Evolutionary conservation across 2,888 invertebrate species (phyloP).

Genomic region (Barypeithes pellucidus): DNA sequence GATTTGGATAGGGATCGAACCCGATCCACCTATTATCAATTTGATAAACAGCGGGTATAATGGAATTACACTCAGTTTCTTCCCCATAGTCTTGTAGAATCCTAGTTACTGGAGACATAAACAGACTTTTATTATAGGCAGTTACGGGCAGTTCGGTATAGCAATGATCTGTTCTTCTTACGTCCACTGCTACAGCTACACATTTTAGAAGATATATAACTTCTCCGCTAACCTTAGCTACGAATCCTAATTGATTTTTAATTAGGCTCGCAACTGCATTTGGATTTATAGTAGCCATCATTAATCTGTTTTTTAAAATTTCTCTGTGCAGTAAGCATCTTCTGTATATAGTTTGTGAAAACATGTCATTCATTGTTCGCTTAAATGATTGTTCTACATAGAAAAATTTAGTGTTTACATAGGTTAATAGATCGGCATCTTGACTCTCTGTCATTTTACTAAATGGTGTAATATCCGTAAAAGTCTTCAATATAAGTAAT

Average conservation of each 20-base stretch:
- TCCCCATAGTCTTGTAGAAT: too few relatives aligned
- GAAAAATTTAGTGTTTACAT: too few relatives aligned
- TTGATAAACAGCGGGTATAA: constrained; percentile 36
- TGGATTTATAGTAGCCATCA: constrained; percentile 18
- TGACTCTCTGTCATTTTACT: background rate
- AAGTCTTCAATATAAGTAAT: background rate
- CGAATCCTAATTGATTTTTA: too few relatives aligned
- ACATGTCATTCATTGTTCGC: constrained; percentile 8
- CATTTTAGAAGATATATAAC: constrained; percentile 27
- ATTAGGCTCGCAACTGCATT: constrained; percentile 13
- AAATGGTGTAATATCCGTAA: background rate
- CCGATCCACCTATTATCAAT: constrained; percentile 35
- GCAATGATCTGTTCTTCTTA: constrained; percentile 15
- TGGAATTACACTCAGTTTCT: constrained; percentile 38
- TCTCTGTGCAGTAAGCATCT: too few relatives aligned
- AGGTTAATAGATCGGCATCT: constrained; percentile 8
- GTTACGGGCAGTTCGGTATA: background rate
- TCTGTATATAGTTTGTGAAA: too few relatives aligned
- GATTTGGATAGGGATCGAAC: too few relatives aligned
- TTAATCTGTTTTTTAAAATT: too few relatives aligned
- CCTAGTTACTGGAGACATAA: constrained; percentile 41
- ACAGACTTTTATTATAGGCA: constrained; percentile 38
- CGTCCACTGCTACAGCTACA: constrained; percentile 7
- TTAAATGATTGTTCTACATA: too few relatives aligned
- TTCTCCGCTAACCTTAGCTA: too few relatives aligned